These are phyloP conservation scores for Sabellastarte sp. DNA, from an alignment of 2,888 invertebrate species.

Conservation along the genomic window DNA sequence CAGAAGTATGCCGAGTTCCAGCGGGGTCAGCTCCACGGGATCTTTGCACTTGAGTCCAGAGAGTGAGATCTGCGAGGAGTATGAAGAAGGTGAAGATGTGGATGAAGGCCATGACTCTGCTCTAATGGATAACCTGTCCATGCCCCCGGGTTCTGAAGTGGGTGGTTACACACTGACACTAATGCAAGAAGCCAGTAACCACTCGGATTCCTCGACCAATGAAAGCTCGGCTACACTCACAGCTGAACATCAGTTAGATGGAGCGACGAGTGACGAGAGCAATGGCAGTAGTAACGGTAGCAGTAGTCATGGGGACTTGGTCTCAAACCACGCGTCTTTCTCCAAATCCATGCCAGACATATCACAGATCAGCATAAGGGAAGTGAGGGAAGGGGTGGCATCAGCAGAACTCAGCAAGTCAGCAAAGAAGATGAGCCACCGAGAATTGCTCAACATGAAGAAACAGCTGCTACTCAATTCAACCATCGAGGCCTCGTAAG, in stretches of 20 bases:
- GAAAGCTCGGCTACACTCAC: background rate
- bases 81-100: constrained; percentile 19
- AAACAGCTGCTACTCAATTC: constrained; percentile 55
- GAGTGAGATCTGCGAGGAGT: constrained; percentile 45
- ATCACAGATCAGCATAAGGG: constrained; percentile 15
- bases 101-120: background rate
- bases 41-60: constrained; percentile 56
- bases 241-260: background rate
- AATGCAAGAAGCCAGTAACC: background rate
- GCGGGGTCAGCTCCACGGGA: constrained; percentile 61
- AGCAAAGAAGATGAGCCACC: constrained; percentile 12
- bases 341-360: background rate
- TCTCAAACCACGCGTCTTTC: too few relatives aligned
- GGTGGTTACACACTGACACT: too few relatives aligned
- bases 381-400: constrained; percentile 46
- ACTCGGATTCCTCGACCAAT: background rate
- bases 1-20: constrained; percentile 59
- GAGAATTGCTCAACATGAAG: constrained; percentile 51
- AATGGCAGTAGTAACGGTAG: background rate
- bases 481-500: constrained; percentile 60
- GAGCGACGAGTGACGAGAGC: background rate
- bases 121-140: background rate
- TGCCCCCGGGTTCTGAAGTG: background rate
- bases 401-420: constrained; percentile 42
- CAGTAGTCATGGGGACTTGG: background rate